Evolutionary conservation across 2,888 invertebrate species (phyloP), one percentile per base, ranked within the genome.

Genomic region (Aphidius colemani): DNA sequence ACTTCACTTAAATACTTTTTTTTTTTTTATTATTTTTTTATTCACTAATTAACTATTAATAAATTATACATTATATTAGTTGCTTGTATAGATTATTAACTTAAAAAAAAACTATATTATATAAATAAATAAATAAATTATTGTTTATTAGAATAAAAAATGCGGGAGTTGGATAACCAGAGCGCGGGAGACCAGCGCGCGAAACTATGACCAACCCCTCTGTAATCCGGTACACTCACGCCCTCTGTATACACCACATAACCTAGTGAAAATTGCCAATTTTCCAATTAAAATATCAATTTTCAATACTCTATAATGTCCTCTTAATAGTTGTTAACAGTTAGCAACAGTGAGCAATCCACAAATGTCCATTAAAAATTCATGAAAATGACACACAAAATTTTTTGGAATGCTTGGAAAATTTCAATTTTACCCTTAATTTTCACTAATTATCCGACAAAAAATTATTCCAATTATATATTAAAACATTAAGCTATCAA

Each of bases 161-260:
- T 69, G 64, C 64, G 62, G 65, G 62, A 68, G 66, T 70, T 61
- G 48, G 48, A 70, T 69, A 65, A 67, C 67, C 68, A 70, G 74
- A 78, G 79, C 79, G 80, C 80, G 80, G 80, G 80, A 80, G 74
- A 71, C 69, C 71, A 76, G 78, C 79, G 80, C 79, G 79, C 80
- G 78, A 79, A 79, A 76, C 70, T 67, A 72, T 70, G 78, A 78
- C 77, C 79, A 80, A 80, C 80, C 80, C 79, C 75, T 77, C 75
- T 68, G 67, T 69, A 71, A 72, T 66, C 71, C 69, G 72, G 69
- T 65, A 73, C 76, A 69, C 73, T 75, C 70, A 78, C 80, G 80
- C 80, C 80, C 80, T 80, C 80, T 80, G 76, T 77, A 78, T 70
- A 70, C 70, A 72, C 66, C 69, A 75, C 78, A 80, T 80, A 79